Base-by-base conservation (phyloP, 2,888 invertebrate genomes). In the Epinotia ramella region DNA sequence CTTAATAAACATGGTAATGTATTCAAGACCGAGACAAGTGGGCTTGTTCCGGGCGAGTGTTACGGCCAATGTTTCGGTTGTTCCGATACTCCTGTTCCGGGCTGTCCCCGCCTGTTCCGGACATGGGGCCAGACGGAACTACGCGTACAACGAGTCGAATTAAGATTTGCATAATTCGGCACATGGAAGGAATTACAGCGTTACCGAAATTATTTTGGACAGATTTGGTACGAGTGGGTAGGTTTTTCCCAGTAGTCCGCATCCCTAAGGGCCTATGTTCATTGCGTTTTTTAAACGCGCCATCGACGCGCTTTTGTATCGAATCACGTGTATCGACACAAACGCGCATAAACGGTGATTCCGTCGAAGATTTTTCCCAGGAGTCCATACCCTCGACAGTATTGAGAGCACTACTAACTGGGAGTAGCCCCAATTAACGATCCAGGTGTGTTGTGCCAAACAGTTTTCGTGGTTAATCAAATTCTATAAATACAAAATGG, bases 1-100 rank as follows among this genome's bases (percentile, higher is more conserved):
- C 40, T 76, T 72, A 56, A 76, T 72, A 72, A 72, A 72, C 67
- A 76, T 76, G 76, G 71, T 56, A 76, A 76, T 76, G 62, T 67
- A 76, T 76, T 71, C 76, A 71, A 66, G 71, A 53, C 75, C 53
- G 70, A 53, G 70, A 60, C 71, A 75, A 75, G 70, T 75, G 71
- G 65, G 59, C 53, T 18, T 71, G 75, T 75, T 75, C 70, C 66
- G 70, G 56, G 60, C 44, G 71, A 76, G 71, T 72, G 71, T 63
- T 62, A 63, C 76, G 67, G 56, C 71, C 65, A 46, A 73, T 69
- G 74, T 70, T 57, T 46, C 66, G 71, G 49, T 72, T 20, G 67
- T 62, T 66, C 59, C 53, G 70, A 44, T 67, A 76, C 76, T 60
- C 71, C 53, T 46, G 67, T 71, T 33, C 53, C 67, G 57, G 70